These are phyloP conservation scores for Kryptolebias ocellatus DNA, from an alignment of 2,797 vertebrate species.

Conservation along the genomic window DNA sequence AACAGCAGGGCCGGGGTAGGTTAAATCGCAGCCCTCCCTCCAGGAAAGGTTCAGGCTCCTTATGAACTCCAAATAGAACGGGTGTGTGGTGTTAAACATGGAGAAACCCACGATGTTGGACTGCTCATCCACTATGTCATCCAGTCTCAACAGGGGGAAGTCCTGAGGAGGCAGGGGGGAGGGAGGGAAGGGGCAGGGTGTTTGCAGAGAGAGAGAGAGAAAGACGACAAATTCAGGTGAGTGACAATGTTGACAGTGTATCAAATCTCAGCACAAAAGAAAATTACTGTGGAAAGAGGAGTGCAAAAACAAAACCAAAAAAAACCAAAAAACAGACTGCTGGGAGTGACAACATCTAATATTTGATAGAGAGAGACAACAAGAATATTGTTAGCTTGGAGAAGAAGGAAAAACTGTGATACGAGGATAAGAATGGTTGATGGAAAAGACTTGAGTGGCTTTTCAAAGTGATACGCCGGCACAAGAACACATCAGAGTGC, in stretches of 20 bases:
- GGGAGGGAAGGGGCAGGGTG: conserved; percentile 4
- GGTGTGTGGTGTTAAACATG: conserved; percentile 92
- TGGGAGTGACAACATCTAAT: conserved; percentile 49
- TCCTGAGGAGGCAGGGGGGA: conserved; percentile 75
- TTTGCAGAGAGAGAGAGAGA: conserved; percentile 29
- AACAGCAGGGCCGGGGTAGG: conserved; percentile 80
- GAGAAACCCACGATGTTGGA: conserved; percentile 94
- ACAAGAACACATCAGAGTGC: conserved; percentile 45
- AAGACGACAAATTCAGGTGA: conserved; percentile 31
- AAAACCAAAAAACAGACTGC: conserved; percentile 26
- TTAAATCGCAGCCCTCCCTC: conserved; percentile 91
- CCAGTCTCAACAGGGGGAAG: conserved; percentile 89
- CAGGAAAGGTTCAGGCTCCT: conserved; percentile 95
- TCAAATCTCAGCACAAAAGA: conserved; percentile 38
- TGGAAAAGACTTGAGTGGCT: conserved; percentile 46
- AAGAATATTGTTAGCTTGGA: conserved; percentile 3
- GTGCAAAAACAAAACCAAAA: conserved; percentile 15
- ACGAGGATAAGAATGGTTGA: conserved; percentile 37
- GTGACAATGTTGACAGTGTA: conserved; percentile 56
- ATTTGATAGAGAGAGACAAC: conserved; percentile 39
- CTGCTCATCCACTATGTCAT: conserved; percentile 88
- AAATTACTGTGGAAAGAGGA: conserved; percentile 42
- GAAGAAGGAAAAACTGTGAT: background rate
- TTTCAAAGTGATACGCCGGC: conserved; percentile 40
- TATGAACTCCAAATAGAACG: conserved; percentile 91